Evolutionary conservation across 2,888 invertebrate species (phyloP).

Genomic region (Dysmachus trigonus): DNA sequence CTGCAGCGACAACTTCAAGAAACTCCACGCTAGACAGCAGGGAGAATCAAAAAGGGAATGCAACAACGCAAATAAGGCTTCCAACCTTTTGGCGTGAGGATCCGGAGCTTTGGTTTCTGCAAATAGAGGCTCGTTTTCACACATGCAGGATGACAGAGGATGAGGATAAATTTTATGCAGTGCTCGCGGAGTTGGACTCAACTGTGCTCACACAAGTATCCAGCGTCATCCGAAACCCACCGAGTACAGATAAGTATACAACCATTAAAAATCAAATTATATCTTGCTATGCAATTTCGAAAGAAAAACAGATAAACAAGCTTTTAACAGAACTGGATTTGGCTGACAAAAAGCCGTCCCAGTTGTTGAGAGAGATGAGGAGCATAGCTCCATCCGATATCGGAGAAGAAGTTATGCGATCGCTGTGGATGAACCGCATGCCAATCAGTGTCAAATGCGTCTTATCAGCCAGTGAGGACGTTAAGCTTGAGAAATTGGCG

Average conservation of each 20-base stretch:
- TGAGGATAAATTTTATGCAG: neutral
- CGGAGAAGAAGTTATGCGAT: neutral
- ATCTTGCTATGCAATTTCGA: neutral
- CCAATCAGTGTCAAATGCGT: neutral
- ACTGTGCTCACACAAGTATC: neutral
- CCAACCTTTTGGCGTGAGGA: neutral
- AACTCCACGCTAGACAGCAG: neutral
- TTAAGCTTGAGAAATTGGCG: neutral
- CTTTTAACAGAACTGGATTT: neutral
- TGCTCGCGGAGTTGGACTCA: neutral
- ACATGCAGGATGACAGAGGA: neutral
- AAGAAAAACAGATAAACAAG: neutral
- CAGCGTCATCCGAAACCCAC: neutral
- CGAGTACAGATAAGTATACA: neutral
- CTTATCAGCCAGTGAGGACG: neutral
- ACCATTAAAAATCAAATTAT: neutral
- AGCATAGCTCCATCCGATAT: neutral
- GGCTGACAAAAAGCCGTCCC: neutral
- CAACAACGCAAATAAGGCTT: neutral
- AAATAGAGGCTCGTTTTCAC: neutral
- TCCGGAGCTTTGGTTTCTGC: neutral
- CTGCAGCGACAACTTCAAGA: neutral
- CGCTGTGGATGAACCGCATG: neutral
- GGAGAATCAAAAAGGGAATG: neutral
- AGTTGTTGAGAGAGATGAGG: neutral